A percentile compares a stretch with the other conserved stretches of the same genome.
phyloP scores from a whole-genome alignment of 2,797 vertebrate genomes.

The Mus minutoides region DNA sequence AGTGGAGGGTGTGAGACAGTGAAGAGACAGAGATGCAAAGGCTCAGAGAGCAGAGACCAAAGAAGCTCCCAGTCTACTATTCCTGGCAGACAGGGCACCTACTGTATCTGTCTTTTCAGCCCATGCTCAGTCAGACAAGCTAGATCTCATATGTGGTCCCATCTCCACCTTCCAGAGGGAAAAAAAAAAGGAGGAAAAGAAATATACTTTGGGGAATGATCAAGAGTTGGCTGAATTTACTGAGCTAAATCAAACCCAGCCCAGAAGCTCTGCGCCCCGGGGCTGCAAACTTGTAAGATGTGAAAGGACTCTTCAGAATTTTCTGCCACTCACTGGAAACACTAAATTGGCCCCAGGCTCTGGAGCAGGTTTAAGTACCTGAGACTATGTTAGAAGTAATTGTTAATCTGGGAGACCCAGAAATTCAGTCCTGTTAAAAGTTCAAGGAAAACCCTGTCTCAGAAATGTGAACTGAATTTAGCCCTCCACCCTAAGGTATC shows the following conservation, averaged over 20 bases:
- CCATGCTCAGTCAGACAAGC: accelerated
- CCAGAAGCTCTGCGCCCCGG: not conserved
- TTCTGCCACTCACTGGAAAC: not conserved
- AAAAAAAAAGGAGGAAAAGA: not conserved
- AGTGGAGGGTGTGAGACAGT: not conserved
- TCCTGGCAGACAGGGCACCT: not conserved
- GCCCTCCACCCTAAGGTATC: not conserved
- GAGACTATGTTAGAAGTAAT: slow-evolving; percentile 6
- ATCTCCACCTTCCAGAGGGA: slow-evolving; percentile 18
- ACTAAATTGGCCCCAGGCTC: not conserved
- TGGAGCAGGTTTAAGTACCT: slow-evolving; percentile 30
- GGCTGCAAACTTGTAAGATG: not conserved
- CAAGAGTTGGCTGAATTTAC: not conserved
- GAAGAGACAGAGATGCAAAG: not conserved
- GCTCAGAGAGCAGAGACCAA: not conserved
- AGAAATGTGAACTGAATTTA: not conserved
- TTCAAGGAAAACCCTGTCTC: not conserved
- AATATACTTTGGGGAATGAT: not conserved
- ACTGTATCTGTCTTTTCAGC: not conserved
- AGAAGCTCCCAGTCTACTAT: not conserved
- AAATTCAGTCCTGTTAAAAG: not conserved
- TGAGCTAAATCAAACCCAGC: not conserved
- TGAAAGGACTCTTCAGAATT: not conserved
- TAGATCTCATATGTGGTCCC: not conserved
- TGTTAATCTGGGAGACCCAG: slow-evolving; percentile 10